Conservation (phyloP, 2,797 vertebrate genomes). For the Naso thynnoides region DNA sequence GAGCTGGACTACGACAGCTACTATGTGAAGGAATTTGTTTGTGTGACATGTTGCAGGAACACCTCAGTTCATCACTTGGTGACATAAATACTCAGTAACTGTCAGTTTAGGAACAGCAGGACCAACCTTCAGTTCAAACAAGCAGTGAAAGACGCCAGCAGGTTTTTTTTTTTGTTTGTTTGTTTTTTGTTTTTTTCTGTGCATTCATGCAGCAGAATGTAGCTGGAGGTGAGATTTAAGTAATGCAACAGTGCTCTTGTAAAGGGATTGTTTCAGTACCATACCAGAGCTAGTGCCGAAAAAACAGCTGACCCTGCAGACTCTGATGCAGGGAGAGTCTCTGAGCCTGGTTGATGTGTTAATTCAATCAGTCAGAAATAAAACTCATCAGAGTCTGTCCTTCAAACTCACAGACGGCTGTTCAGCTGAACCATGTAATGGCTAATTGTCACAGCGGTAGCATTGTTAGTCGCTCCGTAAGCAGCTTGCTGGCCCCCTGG, state of each 20-base stretch:
- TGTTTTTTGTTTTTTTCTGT: too few relatives aligned
- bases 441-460: conserved; percentile 47
- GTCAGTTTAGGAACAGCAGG: too few relatives aligned
- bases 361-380: conserved; percentile 35
- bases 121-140: too few relatives aligned
- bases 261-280: background rate
- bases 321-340: background rate
- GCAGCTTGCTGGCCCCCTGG: conserved; percentile 45
- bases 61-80: too few relatives aligned
- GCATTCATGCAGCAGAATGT: too few relatives aligned
- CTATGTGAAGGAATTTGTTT: too few relatives aligned
- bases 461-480: conserved; percentile 35
- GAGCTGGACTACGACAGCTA: too few relatives aligned
- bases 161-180: too few relatives aligned
- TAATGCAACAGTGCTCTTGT: background rate
- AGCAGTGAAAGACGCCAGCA: too few relatives aligned
- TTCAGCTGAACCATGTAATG: conserved; percentile 12
- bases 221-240: background rate
- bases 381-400: conserved; percentile 3
- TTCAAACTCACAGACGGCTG: conserved; percentile 12
- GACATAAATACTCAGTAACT: too few relatives aligned
- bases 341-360: background rate
- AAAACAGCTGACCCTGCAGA: background rate
- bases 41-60: too few relatives aligned
- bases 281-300: background rate